Percentiles rank a stretch among this genome's conserved stretches.
These are phyloP conservation scores for Botia kubotai DNA, from an alignment of 2,797 vertebrate species.

Conservation along the genomic window DNA sequence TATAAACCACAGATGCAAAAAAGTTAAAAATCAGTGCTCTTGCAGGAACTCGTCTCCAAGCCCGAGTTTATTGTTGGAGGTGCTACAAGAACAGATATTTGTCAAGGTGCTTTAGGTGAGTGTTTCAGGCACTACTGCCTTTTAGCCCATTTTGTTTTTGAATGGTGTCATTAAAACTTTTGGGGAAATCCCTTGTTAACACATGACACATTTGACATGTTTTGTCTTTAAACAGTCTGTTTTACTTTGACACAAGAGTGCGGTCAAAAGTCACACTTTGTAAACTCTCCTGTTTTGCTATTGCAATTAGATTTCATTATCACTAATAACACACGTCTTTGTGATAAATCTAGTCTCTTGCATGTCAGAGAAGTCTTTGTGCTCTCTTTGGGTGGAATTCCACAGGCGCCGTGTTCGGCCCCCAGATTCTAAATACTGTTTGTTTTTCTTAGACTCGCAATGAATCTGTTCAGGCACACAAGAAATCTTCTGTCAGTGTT, in stretches of 20 bases:
- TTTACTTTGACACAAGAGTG: neutral
- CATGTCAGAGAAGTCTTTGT: slow-evolving; percentile 4
- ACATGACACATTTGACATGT: neutral
- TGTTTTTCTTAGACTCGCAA: slow-evolving; percentile 10
- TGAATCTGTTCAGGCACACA: slow-evolving; percentile 9
- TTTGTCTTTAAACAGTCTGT: neutral
- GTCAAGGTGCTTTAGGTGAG: slow-evolving; percentile 87
- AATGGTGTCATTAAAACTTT: neutral
- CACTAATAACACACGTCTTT: too few species aligned
- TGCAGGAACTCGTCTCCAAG: slow-evolving; percentile 68
- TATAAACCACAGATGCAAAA: neutral
- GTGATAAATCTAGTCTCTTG: neutral
- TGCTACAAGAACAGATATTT: slow-evolving; percentile 71
- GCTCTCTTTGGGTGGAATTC: neutral
- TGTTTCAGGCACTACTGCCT: neutral
- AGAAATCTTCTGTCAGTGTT: slow-evolving; percentile 2
- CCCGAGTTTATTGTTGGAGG: slow-evolving; percentile 82
- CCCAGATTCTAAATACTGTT: neutral
- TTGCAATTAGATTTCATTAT: too few species aligned
- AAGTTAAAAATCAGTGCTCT: neutral
- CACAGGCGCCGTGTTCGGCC: neutral
- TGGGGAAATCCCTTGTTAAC: neutral
- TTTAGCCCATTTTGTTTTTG: neutral
- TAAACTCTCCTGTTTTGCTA: neutral
- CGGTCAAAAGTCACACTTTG: neutral